These are phyloP conservation scores for Dendroctonus ponderosae DNA, from an alignment of 1,140 invertebrate genomes.

Conservation along the genomic window DNA sequence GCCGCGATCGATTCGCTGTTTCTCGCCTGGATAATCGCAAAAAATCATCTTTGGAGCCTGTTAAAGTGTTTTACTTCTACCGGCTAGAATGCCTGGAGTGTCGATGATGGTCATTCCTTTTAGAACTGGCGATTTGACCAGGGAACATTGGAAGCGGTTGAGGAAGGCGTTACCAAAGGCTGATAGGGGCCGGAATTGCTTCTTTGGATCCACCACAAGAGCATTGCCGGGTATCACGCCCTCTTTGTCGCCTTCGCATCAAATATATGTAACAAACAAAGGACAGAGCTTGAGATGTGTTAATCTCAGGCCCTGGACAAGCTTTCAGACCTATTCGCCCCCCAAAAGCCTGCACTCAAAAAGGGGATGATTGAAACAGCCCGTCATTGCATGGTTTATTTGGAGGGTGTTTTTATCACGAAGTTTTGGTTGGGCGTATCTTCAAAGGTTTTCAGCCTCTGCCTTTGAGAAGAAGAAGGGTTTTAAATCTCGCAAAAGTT, in stretches of 20 bases:
- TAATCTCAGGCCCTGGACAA: no score
- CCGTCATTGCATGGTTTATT: no score
- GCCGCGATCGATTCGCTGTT: constrained; percentile 72
- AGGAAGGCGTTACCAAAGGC: constrained; percentile 74
- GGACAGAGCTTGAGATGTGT: no score
- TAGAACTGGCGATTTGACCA: constrained; percentile 63
- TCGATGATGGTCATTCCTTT: constrained; percentile 75
- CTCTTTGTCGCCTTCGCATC: constrained; percentile 40
- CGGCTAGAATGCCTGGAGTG: constrained; percentile 69
- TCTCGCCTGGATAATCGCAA: constrained; percentile 57
- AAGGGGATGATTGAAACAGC: no score
- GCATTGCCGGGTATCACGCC: constrained; percentile 72
- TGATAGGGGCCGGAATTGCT: constrained; percentile 64
- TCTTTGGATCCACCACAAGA: constrained; percentile 70
- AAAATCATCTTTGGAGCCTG: neutral
- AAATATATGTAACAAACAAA: no score
- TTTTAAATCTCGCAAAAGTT: no score
- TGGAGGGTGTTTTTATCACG: no score
- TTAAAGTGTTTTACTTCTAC: constrained; percentile 44
- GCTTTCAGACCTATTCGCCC: no score
- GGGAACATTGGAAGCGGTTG: constrained; percentile 73
- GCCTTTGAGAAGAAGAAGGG: no score
- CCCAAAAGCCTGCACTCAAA: no score
- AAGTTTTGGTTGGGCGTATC: no score
- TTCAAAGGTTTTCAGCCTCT: no score